Base-by-base conservation (phyloP, 1,140 invertebrate species). In the Ceratina australensis region DNA sequence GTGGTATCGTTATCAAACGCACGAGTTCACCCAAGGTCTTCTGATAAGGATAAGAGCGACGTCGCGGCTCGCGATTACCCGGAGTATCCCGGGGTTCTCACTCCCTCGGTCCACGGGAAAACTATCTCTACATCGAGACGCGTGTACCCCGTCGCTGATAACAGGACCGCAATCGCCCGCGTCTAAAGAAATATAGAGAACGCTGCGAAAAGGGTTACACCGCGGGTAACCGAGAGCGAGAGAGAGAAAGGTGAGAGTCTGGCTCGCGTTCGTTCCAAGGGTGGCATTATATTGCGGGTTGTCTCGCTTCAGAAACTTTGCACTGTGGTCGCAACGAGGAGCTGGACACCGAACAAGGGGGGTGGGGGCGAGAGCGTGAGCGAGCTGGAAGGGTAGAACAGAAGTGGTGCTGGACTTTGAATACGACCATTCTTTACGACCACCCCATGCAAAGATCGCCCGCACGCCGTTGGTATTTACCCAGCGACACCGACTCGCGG, bases 251-350 rank as follows among this genome's bases (percentile, higher is more conserved):
- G 81, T 71, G 81, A 33, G 80, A 59, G 59, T 68, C 69, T 67
- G 54, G 71, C 69, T 83, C 74, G 65, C 67, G 67, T 77, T 63
- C 64, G 57, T 42, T 74, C 72, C 72, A 80, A 83, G 87, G 86
- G 88, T 87, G 83, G 87, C 84, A 87, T 90, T 90, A 89, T 90
- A 89, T 89, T 88, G 88, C 83, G 88, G 88, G 87, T 90, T 87
- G 89, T 88, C 88, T 89, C 89, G 88, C 85, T 90, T 88, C 82
- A 86, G 88, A 89, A 90, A 90, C 89, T 90, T 90, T 90, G 87
- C 81, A 89, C 85, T 87, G 87, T 84, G 88, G 86, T 86, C 86
- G 79, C 81, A 60, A 72, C 78, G 75, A 79, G 76, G 75, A 80
- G 78, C 24, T 83, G 87, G 80, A 71, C 72, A 73, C 28, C 56